These are phyloP conservation scores for Macropodus opercularis DNA, from an alignment of 2,797 vertebrate species.

Conservation along the genomic window DNA sequence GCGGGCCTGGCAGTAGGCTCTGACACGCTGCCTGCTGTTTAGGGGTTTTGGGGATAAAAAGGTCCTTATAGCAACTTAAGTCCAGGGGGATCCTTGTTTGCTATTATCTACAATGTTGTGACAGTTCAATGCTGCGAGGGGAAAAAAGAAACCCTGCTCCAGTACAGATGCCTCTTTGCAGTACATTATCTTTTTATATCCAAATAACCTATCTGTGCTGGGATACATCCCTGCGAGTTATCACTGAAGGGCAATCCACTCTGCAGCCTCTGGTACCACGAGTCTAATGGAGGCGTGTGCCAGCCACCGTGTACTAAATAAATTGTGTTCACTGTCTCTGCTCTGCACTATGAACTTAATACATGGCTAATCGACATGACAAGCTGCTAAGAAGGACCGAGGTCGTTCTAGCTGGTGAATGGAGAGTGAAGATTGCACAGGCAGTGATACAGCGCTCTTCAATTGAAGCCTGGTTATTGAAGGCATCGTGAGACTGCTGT, in stretches of 20 bases:
- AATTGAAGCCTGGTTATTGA: constrained; percentile 4
- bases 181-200: constrained; percentile 54
- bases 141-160: constrained; percentile 13
- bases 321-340: constrained; percentile 38
- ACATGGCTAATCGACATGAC: constrained; percentile 55
- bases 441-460: constrained; percentile 37
- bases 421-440: constrained; percentile 54
- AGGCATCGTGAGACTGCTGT: no score
- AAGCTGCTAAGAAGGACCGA: constrained; percentile 68
- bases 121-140: constrained; percentile 47
- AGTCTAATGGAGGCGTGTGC: constrained; percentile 46
- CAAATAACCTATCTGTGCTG: constrained; percentile 47
- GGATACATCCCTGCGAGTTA: constrained; percentile 66
- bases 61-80: constrained; percentile 32
- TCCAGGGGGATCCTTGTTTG: constrained; percentile 34
- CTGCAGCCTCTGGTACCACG: constrained; percentile 34
- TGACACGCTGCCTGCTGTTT: constrained; percentile 45
- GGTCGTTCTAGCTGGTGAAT: constrained; percentile 54
- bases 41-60: constrained; percentile 31
- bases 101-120: constrained; percentile 58
- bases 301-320: constrained; percentile 26
- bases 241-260: constrained; percentile 67
- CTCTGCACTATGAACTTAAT: constrained; percentile 38
- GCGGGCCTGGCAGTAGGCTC: constrained; percentile 38
- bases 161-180: constrained; percentile 33